Evolutionary conservation across 2,888 invertebrate genomes (phyloP).

Genomic region (Nesidiocoris tenuis): DNA sequence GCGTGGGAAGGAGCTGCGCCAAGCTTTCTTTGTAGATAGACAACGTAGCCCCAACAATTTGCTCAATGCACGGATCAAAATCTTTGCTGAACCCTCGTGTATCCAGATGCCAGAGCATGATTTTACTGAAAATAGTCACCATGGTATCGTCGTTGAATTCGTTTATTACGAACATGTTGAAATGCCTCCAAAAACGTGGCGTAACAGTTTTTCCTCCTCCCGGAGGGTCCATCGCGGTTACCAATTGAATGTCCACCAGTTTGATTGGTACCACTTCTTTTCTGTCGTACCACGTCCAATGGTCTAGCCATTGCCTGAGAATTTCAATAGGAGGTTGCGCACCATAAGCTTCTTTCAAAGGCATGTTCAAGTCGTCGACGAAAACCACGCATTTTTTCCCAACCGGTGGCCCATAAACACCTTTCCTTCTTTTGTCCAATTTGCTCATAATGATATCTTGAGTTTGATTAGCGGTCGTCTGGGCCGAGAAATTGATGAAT

Average conservation of each 20-base stretch:
- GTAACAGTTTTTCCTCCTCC: constrained; percentile 81
- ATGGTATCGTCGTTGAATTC: constrained; percentile 85
- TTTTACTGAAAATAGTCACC: constrained; percentile 81
- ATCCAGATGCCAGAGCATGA: constrained; percentile 92
- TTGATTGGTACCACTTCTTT: constrained; percentile 76
- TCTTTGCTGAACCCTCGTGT: constrained; percentile 94
- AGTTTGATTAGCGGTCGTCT: constrained; percentile 89
- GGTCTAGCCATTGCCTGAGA: constrained; percentile 85
- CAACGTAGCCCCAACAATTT: constrained; percentile 82
- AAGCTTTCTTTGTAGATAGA: constrained; percentile 82
- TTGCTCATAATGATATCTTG: constrained; percentile 95
- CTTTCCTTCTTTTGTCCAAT: constrained; percentile 87
- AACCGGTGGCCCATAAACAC: constrained; percentile 88
- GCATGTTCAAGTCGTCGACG: constrained; percentile 96
- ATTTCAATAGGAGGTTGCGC: constrained; percentile 94
- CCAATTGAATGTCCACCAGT: constrained; percentile 75
- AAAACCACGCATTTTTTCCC: constrained; percentile 87
- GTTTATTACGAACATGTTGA: constrained; percentile 80
- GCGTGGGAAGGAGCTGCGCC: constrained; percentile 82
- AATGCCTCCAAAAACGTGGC: constrained; percentile 82
- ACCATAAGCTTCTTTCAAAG: constrained; percentile 82
- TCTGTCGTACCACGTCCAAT: constrained; percentile 82
- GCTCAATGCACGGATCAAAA: constrained; percentile 87
- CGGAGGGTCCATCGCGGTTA: constrained; percentile 82
- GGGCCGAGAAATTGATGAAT: constrained; percentile 89